Percentiles rank a stretch among this genome's conserved stretches.
Conservation (phyloP, 2,113 vertebrate genomes). For the Chunga burmeisteri region DNA sequence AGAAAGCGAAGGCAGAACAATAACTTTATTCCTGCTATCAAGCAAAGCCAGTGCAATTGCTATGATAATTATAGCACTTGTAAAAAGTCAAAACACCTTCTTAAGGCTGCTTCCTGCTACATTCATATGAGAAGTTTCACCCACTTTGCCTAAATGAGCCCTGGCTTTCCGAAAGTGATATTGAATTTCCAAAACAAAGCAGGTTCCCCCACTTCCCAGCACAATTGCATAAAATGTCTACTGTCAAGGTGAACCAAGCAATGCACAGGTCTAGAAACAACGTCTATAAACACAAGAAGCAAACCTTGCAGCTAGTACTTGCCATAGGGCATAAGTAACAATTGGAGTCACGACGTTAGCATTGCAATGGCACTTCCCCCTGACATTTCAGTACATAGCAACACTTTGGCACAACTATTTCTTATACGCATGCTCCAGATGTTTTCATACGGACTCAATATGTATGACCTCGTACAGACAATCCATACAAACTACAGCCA, state of each 20-base stretch:
- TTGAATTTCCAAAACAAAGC: background rate
- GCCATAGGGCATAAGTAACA: background rate
- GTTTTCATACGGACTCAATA: rapidly evolving
- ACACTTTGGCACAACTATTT: background rate
- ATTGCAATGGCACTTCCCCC: background rate
- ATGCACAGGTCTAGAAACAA: background rate
- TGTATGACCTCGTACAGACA: background rate
- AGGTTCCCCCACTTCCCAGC: background rate
- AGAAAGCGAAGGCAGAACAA: background rate
- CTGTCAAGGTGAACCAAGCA: background rate
- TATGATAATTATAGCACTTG: background rate
- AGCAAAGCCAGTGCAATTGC: background rate
- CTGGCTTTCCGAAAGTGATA: background rate
- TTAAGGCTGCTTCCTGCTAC: background rate
- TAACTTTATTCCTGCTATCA: background rate
- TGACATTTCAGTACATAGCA: background rate
- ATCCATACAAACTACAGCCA: background rate
- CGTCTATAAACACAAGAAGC: background rate
- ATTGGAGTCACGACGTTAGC: background rate
- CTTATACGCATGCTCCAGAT: background rate
- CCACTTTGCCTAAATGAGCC: background rate
- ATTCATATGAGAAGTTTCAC: background rate
- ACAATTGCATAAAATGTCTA: background rate
- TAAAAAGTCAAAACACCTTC: background rate
- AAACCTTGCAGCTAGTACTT: background rate